A percentile compares a stretch with the other conserved stretches of the same genome.
Conservation (phyloP, 2,113 vertebrate species). For the Semnornis frantzii region DNA sequence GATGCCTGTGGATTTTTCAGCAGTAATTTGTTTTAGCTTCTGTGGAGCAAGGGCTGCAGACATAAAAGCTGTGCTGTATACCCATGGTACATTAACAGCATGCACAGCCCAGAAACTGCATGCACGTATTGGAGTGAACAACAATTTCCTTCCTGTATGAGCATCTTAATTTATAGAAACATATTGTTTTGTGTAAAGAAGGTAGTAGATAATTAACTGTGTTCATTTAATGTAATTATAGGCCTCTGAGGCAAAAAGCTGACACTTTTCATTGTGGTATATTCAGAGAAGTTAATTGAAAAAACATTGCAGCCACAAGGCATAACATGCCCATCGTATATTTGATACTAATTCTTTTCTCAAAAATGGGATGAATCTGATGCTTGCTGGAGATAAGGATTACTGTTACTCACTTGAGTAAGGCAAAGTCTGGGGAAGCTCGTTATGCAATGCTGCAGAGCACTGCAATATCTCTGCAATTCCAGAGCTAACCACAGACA, state of each 20-base stretch:
- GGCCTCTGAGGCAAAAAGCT: conserved; percentile 65
- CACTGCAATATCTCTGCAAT: conserved; percentile 53
- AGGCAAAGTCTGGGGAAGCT: conserved; percentile 27
- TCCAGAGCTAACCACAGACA: conserved; percentile 57
- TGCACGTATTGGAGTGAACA: not conserved
- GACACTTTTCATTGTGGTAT: conserved; percentile 64
- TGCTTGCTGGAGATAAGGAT: conserved; percentile 24
- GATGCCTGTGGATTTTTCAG: not conserved
- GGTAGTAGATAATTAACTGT: conserved; percentile 57
- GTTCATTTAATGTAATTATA: conserved; percentile 68
- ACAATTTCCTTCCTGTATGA: conserved; percentile 34
- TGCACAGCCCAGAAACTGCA: not conserved
- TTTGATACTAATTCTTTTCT: conserved; percentile 49
- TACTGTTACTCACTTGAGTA: conserved; percentile 39
- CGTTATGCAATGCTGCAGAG: conserved; percentile 53
- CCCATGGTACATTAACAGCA: not conserved
- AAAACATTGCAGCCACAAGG: conserved; percentile 65
- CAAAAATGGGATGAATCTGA: not conserved
- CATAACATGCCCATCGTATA: conserved; percentile 44
- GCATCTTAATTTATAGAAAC: conserved; percentile 65
- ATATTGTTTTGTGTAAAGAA: conserved; percentile 64
- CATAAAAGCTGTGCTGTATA: conserved; percentile 19
- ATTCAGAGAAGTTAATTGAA: conserved; percentile 64
- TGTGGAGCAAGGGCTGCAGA: conserved; percentile 19
- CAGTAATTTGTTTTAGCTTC: not conserved